Evolutionary conservation across 2,888 invertebrate genomes (phyloP).

Genomic region (Eupithecia tripunctaria): DNA sequence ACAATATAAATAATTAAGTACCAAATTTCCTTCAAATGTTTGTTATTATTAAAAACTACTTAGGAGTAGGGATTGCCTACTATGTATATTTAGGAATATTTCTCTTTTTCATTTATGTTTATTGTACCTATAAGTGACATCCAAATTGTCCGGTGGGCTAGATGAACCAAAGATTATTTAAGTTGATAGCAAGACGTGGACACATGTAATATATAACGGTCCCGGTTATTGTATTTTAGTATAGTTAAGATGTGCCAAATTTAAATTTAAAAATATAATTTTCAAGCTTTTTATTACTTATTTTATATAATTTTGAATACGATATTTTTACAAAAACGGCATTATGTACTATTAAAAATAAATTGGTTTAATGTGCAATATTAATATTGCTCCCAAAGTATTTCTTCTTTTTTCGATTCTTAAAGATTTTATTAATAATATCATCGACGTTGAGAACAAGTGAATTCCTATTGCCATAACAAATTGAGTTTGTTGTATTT

Average conservation of each 20-base stretch:
- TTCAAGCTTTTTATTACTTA: slow-evolving; percentile 59
- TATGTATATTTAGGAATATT: slow-evolving; percentile 1
- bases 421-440: slow-evolving; percentile 37
- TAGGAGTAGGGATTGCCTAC: neutral
- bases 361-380: slow-evolving; percentile 68
- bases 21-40: neutral
- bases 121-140: slow-evolving; percentile 53
- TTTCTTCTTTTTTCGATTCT: slow-evolving; percentile 60
- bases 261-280: slow-evolving; percentile 50
- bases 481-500: slow-evolving; percentile 70
- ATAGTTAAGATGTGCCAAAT: slow-evolving; percentile 75
- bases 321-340: slow-evolving; percentile 71
- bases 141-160: slow-evolving; percentile 78
- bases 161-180: slow-evolving; percentile 82
- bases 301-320: slow-evolving; percentile 55
- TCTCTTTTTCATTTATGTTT: neutral
- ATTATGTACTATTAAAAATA: slow-evolving; percentile 65
- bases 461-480: slow-evolving; percentile 83
- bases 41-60: neutral
- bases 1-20: neutral
- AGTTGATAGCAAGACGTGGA: slow-evolving; percentile 64
- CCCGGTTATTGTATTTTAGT: slow-evolving; percentile 60
- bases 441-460: slow-evolving; percentile 59
- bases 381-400: slow-evolving; percentile 67
- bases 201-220: slow-evolving; percentile 73